Percentiles rank a stretch among this genome's conserved stretches.
These are phyloP conservation scores for Scomberomorus guttatus DNA, from an alignment of 2,797 vertebrate species.

Conservation along the genomic window DNA sequence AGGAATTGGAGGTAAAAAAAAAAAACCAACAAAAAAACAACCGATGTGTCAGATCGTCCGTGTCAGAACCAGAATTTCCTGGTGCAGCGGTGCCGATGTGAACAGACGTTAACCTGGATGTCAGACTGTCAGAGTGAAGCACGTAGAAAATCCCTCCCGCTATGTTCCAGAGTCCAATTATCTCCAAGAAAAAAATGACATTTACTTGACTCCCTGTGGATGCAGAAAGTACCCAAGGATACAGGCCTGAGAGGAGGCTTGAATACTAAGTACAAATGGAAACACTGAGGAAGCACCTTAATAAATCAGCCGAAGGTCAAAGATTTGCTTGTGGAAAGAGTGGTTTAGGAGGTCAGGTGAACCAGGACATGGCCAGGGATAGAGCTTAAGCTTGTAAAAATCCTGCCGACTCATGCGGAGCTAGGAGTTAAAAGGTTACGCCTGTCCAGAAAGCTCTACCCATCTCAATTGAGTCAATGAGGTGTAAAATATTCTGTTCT, in stretches of 20 bases:
- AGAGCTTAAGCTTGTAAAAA: not conserved
- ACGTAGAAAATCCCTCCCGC: constrained; percentile 51
- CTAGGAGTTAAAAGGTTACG: constrained; percentile 1
- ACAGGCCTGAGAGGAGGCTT: constrained; percentile 47
- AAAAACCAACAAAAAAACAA: not conserved
- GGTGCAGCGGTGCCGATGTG: constrained; percentile 15
- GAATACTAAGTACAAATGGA: constrained; percentile 66
- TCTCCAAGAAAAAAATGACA: constrained; percentile 66
- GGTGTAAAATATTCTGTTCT: constrained; percentile 35
- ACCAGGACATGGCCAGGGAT: not conserved
- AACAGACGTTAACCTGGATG: constrained; percentile 67
- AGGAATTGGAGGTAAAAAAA: not conserved
- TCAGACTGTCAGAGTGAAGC: constrained; percentile 66
- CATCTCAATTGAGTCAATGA: constrained; percentile 17
- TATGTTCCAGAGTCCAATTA: constrained; percentile 76
- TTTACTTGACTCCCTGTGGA: constrained; percentile 63
- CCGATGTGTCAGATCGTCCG: constrained; percentile 47
- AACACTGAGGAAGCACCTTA: constrained; percentile 41
- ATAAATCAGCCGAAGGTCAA: constrained; percentile 63
- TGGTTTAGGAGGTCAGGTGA: constrained; percentile 39
- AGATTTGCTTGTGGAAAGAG: constrained; percentile 29
- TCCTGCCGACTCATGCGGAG: not conserved
- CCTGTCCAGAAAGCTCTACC: not conserved
- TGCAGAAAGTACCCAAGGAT: constrained; percentile 54
- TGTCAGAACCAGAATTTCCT: constrained; percentile 43